Conservation (phyloP, 2,113 vertebrate genomes). For the Dryoscopus gambensis region DNA sequence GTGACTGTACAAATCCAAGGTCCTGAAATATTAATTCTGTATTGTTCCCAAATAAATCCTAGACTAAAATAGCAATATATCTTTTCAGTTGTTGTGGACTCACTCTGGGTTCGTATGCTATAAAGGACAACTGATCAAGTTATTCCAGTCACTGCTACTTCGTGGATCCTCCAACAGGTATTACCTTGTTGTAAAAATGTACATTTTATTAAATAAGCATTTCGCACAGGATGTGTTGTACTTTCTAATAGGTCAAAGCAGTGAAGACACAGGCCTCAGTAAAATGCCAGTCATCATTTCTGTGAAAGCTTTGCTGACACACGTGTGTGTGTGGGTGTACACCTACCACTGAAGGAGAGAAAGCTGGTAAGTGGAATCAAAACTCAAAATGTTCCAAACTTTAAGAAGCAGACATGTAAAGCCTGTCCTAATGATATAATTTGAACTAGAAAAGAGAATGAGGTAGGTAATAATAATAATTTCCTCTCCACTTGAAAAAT, state of each 20-base stretch:
- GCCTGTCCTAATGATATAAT: neutral
- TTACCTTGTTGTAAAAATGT: neutral
- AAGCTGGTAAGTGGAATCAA: neutral
- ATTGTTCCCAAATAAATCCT: neutral
- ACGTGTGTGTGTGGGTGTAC: neutral
- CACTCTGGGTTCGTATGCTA: rapidly evolving
- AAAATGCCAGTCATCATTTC: neutral
- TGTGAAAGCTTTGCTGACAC: neutral
- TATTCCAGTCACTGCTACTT: neutral
- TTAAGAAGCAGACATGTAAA: neutral
- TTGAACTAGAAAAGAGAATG: neutral
- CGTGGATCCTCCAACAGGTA: neutral
- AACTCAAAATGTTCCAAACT: neutral
- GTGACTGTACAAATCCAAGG: neutral
- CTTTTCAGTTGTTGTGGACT: neutral
- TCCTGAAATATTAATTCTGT: neutral
- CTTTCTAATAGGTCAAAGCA: neutral
- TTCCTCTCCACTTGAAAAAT: neutral
- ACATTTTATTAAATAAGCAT: neutral
- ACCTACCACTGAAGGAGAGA: neutral
- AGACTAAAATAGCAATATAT: neutral
- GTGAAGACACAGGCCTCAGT: neutral
- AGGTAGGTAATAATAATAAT: neutral
- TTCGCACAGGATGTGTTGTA: neutral
- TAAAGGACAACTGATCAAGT: neutral